Base-by-base conservation (phyloP, 1,140 invertebrate species). In the silkworm (Bombyx mori) region DNA sequence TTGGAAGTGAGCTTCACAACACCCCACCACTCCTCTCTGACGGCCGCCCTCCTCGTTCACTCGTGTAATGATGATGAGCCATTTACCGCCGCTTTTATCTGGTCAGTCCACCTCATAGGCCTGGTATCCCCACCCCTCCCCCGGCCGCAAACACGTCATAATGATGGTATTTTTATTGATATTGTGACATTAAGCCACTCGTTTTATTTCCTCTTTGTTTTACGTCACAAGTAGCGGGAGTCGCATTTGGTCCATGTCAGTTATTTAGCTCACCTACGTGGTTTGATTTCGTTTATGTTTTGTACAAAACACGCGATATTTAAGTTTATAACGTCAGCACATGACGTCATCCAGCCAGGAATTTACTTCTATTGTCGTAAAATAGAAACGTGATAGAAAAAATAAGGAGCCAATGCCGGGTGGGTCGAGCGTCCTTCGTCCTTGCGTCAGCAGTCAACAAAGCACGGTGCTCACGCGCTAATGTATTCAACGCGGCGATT, bases 401-500 rank as follows among this genome's bases (percentile, higher is more conserved):
- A 72, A 72, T 61, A 68, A 71, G 62, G 60, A 62, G 46, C 44
- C 47, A 22, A 18, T 49, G 43, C 58, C 56, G 51, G 62, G 66
- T 71, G 51, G 63, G 65, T 68, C 65, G 58, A 61, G 48, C 52
- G 50, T 62, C 54, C 58, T 52, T 43, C 51, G 35, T 65, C 65
- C 62, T 66, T 58, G 63, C 70, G 66, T 63, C 68, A 56, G 66
- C 62, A 57, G 66, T 63, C 69, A 75, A 82, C 80, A 82, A 79
- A 79, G 71, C 73, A 50, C 49, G 49, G 59, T 63, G 73, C 73
- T 77, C 79, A 84, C 82, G 82, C 81, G 84, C 84, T 84, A 84
- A 87, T 76, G 69, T 82, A 87, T 85, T 87, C 83, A 84, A 78
- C 75, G 66, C 80, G 70, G 68, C 84, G 79, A 85, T 85, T 84